These are phyloP conservation scores for Panorpa germanica DNA, from an alignment of 2,888 invertebrate genomes.

Conservation along the genomic window DNA sequence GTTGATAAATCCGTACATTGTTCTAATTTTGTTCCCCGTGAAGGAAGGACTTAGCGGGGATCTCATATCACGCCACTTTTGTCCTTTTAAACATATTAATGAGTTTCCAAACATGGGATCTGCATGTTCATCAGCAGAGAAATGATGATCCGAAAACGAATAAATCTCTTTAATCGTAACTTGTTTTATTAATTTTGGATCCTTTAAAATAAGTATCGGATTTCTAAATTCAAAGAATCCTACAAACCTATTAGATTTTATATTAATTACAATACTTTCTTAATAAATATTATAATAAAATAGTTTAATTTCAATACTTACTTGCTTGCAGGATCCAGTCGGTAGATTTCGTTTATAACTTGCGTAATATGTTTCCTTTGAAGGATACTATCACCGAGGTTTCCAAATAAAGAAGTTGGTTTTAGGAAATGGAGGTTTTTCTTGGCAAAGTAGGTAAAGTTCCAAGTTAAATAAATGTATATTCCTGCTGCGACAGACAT, in stretches of 20 bases:
- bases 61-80: slow-evolving; percentile 8
- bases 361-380: no score
- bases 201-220: slow-evolving; percentile 3
- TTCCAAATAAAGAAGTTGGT: no score
- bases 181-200: slow-evolving; percentile 3
- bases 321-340: no score
- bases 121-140: slow-evolving; percentile 1
- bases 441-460: no score
- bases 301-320: no score
- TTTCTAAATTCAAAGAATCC: slow-evolving; percentile 7
- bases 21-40: slow-evolving; percentile 7
- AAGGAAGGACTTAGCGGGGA: slow-evolving; percentile 6
- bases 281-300: no score
- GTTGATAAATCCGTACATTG: slow-evolving; percentile 4
- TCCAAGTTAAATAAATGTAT: no score
- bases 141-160: slow-evolving; percentile 5
- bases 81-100: slow-evolving; percentile 6
- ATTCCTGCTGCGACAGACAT: no score
- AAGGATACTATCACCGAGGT: no score
- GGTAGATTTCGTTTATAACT: no score
- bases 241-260: not conserved
- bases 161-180: slow-evolving; percentile 7
- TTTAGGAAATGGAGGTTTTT: no score
- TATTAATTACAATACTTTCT: no score
- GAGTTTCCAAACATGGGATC: slow-evolving; percentile 7